Evolutionary conservation across 2,888 invertebrate species (phyloP), one percentile per base, ranked within the genome.

Genomic region (Scaptomyza cyrtandrae): DNA sequence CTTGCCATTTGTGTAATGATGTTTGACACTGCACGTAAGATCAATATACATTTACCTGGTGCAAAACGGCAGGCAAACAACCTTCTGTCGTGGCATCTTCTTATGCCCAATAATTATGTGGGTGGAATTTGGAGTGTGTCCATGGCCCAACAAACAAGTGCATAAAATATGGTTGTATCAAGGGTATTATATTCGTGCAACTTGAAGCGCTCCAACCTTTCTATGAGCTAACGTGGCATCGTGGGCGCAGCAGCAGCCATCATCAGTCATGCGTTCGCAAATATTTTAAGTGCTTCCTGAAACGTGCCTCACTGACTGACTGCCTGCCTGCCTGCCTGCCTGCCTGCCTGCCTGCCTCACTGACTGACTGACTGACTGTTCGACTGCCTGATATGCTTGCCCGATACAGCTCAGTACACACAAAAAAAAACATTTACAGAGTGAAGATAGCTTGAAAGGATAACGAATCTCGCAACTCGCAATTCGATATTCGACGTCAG

Each of bases 241-340:
- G 16, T 65, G 52, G 79, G 52, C 61, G 62, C 66, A 50, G 16
- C 41, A 41, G 10, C 50, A 73, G 80, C 55, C 80, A 83, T 86
- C 80, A 86, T 84, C 81, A 88, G 84, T 88, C 83, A 88, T 84
- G 83, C 83, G 89, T 84, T 80, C 69, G 70, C 89, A 88, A 88
- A 88, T 84, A 88, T 88, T 84, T 84, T 88, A 89, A 84, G 83
- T 84, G 83, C 85, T 88, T 84, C 81, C 83, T 73, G 78, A 46
- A 78, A 83, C 83, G 89, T 88, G 83, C 84, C 64, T 49, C 62
- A 59, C 57, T 57, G 54, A 43, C 55, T 49, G 29, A 16, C 39
- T 27, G 63, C 16, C 37, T 83, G 87, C 70, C 60, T 53, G 24
- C 10, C 24, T 24, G 19, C 11, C 52, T 54, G 59, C 53, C 31